A percentile compares a stretch with the other conserved stretches of the same genome.
phyloP scores from a whole-genome alignment of 2,113 vertebrate species.

The Oxyura jamaicensis region DNA sequence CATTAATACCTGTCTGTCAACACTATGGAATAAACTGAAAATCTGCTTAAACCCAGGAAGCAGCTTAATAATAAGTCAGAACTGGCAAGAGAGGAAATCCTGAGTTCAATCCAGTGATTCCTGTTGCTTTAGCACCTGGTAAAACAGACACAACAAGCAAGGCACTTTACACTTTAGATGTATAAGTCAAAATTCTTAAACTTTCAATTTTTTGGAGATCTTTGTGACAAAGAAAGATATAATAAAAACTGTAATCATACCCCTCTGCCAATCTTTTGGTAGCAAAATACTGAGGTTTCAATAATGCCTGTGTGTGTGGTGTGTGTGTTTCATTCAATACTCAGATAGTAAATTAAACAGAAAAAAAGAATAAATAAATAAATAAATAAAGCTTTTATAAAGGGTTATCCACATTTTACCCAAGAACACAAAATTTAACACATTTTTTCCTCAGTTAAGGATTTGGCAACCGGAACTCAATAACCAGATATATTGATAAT shows the following conservation, averaged over 20 bases:
- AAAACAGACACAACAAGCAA: neutral
- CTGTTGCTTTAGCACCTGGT: neutral
- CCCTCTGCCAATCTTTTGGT: neutral
- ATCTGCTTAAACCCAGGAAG: neutral
- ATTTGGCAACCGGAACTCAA: neutral
- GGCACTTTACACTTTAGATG: neutral
- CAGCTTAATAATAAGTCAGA: neutral
- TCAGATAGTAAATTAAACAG: neutral
- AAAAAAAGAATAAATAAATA: neutral
- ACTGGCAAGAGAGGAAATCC: neutral
- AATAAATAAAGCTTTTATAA: neutral
- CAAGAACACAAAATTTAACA: neutral
- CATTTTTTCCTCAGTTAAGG: neutral
- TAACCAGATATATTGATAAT: neutral
- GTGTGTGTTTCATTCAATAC: neutral
- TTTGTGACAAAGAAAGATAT: neutral
- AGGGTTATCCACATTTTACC: neutral
- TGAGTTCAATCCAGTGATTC: neutral
- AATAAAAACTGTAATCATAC: neutral
- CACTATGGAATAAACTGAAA: neutral
- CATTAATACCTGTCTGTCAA: neutral
- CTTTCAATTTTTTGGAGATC: neutral
- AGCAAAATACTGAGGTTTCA: neutral
- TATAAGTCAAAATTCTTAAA: neutral
- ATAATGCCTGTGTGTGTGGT: neutral